A percentile compares a stretch with the other conserved stretches of the same genome.
Conservation (phyloP, 2,888 invertebrate species). For the Zaprionus lineosus region DNA sequence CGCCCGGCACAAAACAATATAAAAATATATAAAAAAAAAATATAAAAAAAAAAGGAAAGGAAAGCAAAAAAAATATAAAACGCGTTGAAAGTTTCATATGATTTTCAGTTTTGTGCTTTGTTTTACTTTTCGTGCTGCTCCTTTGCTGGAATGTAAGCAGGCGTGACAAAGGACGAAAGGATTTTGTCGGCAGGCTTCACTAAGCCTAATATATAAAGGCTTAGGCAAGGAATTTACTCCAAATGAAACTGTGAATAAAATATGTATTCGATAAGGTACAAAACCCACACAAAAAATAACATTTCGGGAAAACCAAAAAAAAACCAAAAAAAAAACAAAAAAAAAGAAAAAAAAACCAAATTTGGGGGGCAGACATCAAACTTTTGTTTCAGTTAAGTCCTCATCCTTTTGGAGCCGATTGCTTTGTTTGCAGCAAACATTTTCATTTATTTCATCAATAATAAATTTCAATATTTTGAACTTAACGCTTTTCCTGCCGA, state of each 20-base stretch:
- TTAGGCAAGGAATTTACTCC: conserved; percentile 11
- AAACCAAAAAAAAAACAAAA: no score
- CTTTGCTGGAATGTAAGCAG: conserved; percentile 29
- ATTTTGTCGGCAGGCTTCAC: conserved; percentile 14
- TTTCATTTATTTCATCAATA: neutral
- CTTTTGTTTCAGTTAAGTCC: no score
- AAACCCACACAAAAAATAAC: no score
- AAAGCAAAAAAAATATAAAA: conserved; percentile 58
- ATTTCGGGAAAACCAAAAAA: no score
- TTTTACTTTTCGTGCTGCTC: no score
- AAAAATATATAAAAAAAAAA: conserved; percentile 30
- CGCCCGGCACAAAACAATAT: conserved; percentile 37
- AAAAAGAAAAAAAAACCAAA: no score
- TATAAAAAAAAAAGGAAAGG: conserved; percentile 16
- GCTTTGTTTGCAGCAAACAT: no score
- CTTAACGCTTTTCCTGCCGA: no score
- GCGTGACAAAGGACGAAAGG: conserved; percentile 58
- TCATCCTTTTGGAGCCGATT: no score
- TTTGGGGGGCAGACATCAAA: no score
- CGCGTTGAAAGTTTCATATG: conserved; percentile 58
- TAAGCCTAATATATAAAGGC: conserved; percentile 17
- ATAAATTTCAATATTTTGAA: no score
- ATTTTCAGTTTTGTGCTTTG: conserved; percentile 34
- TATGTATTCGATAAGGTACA: conserved; percentile 29
- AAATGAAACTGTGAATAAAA: conserved; percentile 28